Evolutionary conservation across 2,888 invertebrate genomes (phyloP).

Genomic region (Eristalis arbustorum): DNA sequence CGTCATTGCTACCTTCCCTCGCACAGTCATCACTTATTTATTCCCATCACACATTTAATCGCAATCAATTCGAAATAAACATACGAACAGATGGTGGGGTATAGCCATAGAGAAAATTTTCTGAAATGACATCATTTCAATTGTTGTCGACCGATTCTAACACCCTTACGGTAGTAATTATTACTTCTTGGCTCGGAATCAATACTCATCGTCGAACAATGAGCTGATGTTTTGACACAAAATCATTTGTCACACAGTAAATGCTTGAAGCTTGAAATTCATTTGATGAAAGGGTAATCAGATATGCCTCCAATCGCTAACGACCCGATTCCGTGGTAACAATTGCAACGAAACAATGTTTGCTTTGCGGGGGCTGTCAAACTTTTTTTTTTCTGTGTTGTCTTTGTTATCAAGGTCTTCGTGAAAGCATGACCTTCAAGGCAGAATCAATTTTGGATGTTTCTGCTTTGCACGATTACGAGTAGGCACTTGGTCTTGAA

Average conservation of each 20-base stretch:
- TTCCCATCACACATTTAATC: not conserved
- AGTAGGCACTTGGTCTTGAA: not conserved
- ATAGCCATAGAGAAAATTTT: not conserved
- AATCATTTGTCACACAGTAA: not conserved
- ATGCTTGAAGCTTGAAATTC: not conserved
- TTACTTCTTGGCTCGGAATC: not conserved
- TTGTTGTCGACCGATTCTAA: not conserved
- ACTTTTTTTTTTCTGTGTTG: not conserved
- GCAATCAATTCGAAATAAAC: not conserved
- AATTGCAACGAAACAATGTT: not conserved
- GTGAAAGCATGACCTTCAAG: not conserved
- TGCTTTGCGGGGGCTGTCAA: not conserved
- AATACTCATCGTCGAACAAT: not conserved
- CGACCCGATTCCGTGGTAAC: not conserved
- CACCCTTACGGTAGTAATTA: not conserved
- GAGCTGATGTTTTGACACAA: not conserved
- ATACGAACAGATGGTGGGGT: not conserved
- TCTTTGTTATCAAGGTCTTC: not conserved
- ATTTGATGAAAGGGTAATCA: not conserved
- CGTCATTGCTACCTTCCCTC: not conserved
- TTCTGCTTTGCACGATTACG: not conserved
- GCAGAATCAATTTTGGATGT: not conserved
- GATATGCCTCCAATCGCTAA: not conserved
- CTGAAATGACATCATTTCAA: conserved; percentile 18
- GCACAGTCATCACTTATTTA: not conserved